Evolutionary conservation across 2,797 vertebrate species (phyloP), one percentile per base, ranked within the genome.

Genomic region (Crax fasciolata): DNA sequence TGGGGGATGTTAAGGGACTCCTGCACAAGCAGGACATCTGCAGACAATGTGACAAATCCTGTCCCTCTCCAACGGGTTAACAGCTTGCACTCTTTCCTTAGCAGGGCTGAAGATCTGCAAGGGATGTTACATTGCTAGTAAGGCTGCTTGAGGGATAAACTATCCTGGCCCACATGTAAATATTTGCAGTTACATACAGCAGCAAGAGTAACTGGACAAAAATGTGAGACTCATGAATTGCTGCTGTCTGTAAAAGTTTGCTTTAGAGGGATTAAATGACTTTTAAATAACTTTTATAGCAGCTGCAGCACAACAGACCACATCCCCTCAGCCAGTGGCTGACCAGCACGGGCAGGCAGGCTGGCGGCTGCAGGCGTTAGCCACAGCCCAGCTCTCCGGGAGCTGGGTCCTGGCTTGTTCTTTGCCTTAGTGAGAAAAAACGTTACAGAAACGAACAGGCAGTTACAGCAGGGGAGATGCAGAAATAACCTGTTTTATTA

Each of bases 111-210:
- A 87, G 55, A 61, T 32, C 35, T 79, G 41, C 32, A 79, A 94
- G 19, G 52, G 84, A 55, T 35, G 39, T 51, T 68, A 28, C 5
- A 0, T 73, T 93, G 66, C 59, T 88, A 20, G 86, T 88, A 63
- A 90, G 90, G 6, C 70, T 80, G 73, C 52, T 43, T 7, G 21
- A 96, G 5, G 48, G 65, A 93, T 96, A 97, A 97, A 96, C 93
- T 79, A 38, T 93, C 59, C 51, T 79, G 67, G 48, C 28, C 86
- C 49, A 68, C 48, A 51, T 13, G 30, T 93, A 96, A 96, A 96
- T 90, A 95, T 94, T 96, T 96, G 63, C 35, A 57, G 57, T 92
- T 77, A 57, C 30, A 79, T 90, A 85, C 84, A 92, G 41, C 30
- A 87, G n/a, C 49, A 83, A 89, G 65, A 85, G 65, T 80, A 89